These are phyloP conservation scores for Acanthosepion lycidas DNA, from an alignment of 2,888 invertebrate species.

Conservation along the genomic window DNA sequence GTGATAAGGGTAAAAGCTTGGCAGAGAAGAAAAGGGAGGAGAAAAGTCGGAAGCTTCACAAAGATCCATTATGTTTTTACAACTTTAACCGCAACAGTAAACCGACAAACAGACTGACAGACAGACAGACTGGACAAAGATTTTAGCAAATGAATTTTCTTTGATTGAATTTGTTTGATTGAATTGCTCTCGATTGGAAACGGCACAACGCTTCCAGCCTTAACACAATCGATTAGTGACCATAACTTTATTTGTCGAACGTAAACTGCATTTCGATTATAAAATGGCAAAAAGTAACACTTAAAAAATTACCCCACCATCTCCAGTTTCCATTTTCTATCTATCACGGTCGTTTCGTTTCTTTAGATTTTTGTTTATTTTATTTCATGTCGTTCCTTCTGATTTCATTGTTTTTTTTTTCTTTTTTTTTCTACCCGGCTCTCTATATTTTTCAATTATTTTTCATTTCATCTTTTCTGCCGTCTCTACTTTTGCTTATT, in stretches of 20 bases:
- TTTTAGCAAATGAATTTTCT: slow-evolving; percentile 33
- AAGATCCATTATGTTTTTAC: neutral
- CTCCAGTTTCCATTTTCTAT: neutral
- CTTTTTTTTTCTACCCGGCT: too few species aligned
- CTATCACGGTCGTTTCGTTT: neutral
- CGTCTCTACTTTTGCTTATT: too few species aligned
- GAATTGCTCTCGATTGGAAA: slow-evolving; percentile 8
- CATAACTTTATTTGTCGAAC: slow-evolving; percentile 12
- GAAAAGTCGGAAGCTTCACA: neutral
- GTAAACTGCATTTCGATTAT: slow-evolving; percentile 33
- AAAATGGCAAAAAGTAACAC: slow-evolving; percentile 1
- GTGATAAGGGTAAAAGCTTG: neutral
- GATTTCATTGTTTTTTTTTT: too few species aligned
- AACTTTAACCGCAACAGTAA: neutral
- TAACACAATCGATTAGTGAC: slow-evolving; percentile 22
- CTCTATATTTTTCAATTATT: too few species aligned
- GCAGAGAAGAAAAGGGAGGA: neutral
- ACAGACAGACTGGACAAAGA: neutral
- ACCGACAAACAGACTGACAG: neutral
- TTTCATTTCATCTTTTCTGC: too few species aligned
- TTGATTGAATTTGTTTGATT: slow-evolving; percentile 12
- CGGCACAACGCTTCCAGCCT: slow-evolving; percentile 33
- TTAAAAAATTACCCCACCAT: neutral
- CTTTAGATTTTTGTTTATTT: too few species aligned
- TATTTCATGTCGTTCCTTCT: too few species aligned